Evolutionary conservation across 37 sponge, comb jelly and placozoan species (phyloP).

Genomic region (Halichondria panicea): DNA sequence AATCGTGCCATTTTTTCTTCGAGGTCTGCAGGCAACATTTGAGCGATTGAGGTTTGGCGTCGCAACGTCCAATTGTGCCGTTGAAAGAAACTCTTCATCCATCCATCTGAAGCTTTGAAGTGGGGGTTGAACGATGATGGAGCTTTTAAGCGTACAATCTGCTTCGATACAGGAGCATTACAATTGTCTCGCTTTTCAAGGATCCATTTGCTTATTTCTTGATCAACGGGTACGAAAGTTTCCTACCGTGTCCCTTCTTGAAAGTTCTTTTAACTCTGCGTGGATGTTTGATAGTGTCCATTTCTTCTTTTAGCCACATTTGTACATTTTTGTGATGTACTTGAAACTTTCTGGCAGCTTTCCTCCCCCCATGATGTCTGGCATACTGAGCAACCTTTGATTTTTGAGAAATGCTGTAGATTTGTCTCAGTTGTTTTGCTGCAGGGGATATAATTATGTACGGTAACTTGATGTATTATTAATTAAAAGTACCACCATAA

Average conservation of each 20-base stretch:
- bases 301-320: slow-evolving; percentile 12
- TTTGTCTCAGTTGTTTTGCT: too few relatives aligned
- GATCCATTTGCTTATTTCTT: too few relatives aligned
- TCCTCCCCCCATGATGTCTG: slow-evolving; percentile 9
- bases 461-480: too few relatives aligned
- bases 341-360: slow-evolving; percentile 1
- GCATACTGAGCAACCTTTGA: slow-evolving; percentile 19
- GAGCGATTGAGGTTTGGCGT: slow-evolving; percentile 2
- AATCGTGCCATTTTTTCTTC: background rate
- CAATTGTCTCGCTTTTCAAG: too few relatives aligned
- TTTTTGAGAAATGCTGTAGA: slow-evolving; percentile 16
- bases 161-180: too few relatives aligned
- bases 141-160: too few relatives aligned
- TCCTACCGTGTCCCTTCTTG: too few relatives aligned
- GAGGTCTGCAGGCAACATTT: background rate
- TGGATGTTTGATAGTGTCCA: slow-evolving; percentile 3
- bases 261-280: background rate
- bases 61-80: slow-evolving; percentile 6
- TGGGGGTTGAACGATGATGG: background rate
- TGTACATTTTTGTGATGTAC: slow-evolving; percentile 23
- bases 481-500: too few relatives aligned
- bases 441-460: too few relatives aligned
- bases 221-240: too few relatives aligned
- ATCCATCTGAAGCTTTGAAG: slow-evolving; percentile 36
- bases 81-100: slow-evolving; percentile 6